Percentiles rank a stretch among this genome's conserved stretches.
phyloP scores from a whole-genome alignment of 2,888 invertebrate species.

The Andrena hattorfiana region DNA sequence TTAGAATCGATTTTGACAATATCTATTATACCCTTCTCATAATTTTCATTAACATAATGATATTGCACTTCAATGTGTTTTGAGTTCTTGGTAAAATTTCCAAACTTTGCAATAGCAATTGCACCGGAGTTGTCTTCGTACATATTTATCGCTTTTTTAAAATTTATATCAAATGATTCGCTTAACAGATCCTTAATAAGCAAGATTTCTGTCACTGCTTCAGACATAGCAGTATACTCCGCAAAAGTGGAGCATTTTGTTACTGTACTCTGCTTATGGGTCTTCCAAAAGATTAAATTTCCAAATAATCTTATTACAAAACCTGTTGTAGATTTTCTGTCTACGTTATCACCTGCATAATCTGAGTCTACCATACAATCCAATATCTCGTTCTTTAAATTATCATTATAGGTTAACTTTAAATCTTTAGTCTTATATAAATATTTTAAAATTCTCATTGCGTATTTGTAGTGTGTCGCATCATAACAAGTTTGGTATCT shows the following conservation, averaged over 20 bases:
- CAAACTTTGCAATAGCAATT: constrained; percentile 1
- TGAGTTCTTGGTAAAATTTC: not conserved
- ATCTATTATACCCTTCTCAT: constrained; percentile 3
- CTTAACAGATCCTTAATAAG: not conserved
- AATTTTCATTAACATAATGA: constrained; percentile 1
- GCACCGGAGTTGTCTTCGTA: not conserved
- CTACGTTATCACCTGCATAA: constrained; percentile 44
- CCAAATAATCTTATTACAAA: constrained; percentile 78
- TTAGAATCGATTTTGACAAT: constrained; percentile 9
- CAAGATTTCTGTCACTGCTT: not conserved
- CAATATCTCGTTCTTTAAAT: constrained; percentile 35
- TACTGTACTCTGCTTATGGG: not conserved
- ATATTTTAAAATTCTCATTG: constrained; percentile 54
- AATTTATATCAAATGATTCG: not conserved
- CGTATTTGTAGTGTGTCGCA: constrained; percentile 47
- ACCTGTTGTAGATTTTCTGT: constrained; percentile 32
- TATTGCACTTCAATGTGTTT: constrained; percentile 40
- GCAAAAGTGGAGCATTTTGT: constrained; percentile 22
- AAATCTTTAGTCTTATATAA: constrained; percentile 47
- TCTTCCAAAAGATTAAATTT: constrained; percentile 64
- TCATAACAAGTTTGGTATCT: constrained; percentile 52
- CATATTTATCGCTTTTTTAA: not conserved
- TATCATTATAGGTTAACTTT: constrained; percentile 39
- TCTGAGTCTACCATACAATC: constrained; percentile 55
- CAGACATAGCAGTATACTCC: constrained; percentile 17